A percentile compares a stretch with the other conserved stretches of the same genome.
These are phyloP conservation scores for Temnothorax ravouxi DNA, from an alignment of 2,888 invertebrate genomes.

Conservation along the genomic window DNA sequence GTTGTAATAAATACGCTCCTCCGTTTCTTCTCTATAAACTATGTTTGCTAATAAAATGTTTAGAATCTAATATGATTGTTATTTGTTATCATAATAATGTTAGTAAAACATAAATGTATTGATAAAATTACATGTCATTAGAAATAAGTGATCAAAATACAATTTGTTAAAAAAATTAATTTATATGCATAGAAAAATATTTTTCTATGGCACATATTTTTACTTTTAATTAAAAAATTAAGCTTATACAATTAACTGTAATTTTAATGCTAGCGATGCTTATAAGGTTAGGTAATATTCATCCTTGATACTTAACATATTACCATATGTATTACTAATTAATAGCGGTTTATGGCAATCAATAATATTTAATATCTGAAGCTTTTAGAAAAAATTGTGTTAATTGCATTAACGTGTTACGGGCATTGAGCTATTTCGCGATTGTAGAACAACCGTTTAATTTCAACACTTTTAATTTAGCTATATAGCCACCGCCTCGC, in stretches of 20 bases:
- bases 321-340: neutral
- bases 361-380: constrained; percentile 19
- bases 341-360: neutral
- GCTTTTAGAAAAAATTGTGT: neutral
- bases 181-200: neutral
- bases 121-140: neutral
- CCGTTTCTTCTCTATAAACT: neutral
- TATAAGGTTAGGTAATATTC: neutral
- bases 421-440: neutral
- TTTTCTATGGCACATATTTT: neutral
- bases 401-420: neutral
- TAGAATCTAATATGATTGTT: constrained; percentile 1
- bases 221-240: neutral
- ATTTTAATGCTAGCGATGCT: neutral
- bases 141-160: neutral
- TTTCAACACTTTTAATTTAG: constrained; percentile 18
- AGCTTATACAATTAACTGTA: neutral
- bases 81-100: neutral
- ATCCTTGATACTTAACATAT: neutral
- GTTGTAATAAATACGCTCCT: neutral
- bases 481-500: neutral
- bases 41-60: neutral
- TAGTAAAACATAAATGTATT: neutral
- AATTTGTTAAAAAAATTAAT: neutral
- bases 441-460: neutral